Evolutionary conservation across 2,113 vertebrate species (phyloP).

Genomic region (Oxygymnocypris stewartii): DNA sequence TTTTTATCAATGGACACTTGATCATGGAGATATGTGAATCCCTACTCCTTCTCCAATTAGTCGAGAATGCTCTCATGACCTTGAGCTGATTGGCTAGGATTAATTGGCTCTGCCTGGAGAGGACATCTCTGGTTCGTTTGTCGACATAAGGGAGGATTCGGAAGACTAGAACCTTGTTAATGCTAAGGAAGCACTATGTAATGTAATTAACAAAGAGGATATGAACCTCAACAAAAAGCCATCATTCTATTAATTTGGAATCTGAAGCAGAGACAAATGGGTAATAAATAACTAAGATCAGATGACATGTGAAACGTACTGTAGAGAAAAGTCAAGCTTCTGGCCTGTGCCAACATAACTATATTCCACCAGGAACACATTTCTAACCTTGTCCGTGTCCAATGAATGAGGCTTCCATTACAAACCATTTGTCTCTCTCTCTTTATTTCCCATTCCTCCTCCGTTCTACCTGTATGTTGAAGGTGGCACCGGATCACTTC

Average conservation of each 20-base stretch:
- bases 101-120: conserved; percentile 41
- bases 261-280: conserved; percentile 40
- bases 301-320: conserved; percentile 29
- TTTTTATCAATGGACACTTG: conserved; percentile 7
- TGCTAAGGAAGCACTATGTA: conserved; percentile 27
- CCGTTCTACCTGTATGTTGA: conserved; percentile 26
- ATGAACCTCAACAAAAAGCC: conserved; percentile 36
- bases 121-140: conserved; percentile 31
- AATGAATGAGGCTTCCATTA: conserved; percentile 30
- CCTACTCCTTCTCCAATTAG: conserved; percentile 23
- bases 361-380: conserved; percentile 14
- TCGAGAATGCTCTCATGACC: conserved; percentile 32
- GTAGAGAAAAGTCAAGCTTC: conserved; percentile 26
- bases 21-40: not conserved
- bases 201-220: conserved; percentile 53
- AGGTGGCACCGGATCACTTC: conserved; percentile 47
- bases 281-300: conserved; percentile 31
- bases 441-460: not conserved
- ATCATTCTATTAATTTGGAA: conserved; percentile 52
- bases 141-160: conserved; percentile 10
- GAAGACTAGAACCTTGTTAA: conserved; percentile 26
- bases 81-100: conserved; percentile 54
- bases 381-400: conserved; percentile 43
- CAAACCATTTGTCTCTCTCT: conserved; percentile 6
- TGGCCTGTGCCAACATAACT: not conserved